phyloP scores from a whole-genome alignment of 2,113 vertebrate species.

The Silurus glanis region DNA sequence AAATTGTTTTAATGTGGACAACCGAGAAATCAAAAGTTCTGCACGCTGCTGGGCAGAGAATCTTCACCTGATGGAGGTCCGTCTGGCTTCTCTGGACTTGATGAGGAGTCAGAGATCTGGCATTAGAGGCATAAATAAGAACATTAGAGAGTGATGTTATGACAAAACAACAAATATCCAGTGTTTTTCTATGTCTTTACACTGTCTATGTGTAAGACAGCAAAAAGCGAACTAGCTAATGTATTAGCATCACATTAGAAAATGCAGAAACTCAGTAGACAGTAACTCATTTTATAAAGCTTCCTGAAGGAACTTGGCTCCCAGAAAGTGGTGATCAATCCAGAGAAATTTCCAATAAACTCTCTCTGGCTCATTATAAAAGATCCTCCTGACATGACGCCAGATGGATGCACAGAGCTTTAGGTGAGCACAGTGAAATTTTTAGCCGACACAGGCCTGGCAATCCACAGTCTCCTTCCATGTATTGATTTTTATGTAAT shows the following conservation, averaged over 20 bases:
- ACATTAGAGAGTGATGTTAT: constrained; percentile 22
- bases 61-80: constrained; percentile 78
- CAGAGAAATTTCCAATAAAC: neutral
- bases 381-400: neutral
- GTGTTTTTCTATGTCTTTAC: neutral
- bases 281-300: neutral
- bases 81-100: constrained; percentile 79
- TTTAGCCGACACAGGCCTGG: neutral
- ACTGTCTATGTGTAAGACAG: neutral
- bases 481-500: constrained; percentile 21
- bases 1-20: neutral
- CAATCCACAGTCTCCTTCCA: neutral
- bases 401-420: neutral
- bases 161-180: neutral
- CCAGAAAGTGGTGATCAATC: neutral
- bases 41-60: neutral
- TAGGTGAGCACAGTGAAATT: neutral
- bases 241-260: neutral
- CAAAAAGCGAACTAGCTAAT: neutral
- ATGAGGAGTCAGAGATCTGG: constrained; percentile 70
- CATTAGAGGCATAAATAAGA: constrained; percentile 13
- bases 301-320: neutral
- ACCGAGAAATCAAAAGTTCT: neutral
- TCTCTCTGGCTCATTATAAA: neutral
- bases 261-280: neutral